These are phyloP conservation scores for Cottus gobio DNA, from an alignment of 2,113 vertebrate species.

Conservation along the genomic window DNA sequence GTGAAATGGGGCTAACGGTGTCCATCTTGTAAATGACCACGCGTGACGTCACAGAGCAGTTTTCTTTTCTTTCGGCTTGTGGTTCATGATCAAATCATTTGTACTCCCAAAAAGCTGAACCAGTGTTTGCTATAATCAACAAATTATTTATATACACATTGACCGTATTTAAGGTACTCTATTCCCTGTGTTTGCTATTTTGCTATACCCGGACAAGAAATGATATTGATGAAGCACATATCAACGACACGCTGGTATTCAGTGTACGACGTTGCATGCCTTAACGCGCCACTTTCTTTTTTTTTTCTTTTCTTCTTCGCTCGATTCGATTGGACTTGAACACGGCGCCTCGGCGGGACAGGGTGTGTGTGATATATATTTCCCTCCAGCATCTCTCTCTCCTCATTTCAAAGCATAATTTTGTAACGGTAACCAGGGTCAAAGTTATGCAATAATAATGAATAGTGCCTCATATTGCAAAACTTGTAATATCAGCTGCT, in stretches of 20 bases:
- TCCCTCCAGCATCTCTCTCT: constrained; percentile 69
- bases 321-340: constrained; percentile 67
- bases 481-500: constrained; percentile 71
- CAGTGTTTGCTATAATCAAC: constrained; percentile 70
- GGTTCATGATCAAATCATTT: constrained; percentile 67
- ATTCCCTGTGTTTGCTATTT: constrained; percentile 64
- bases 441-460: constrained; percentile 89
- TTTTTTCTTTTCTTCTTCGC: neutral
- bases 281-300: constrained; percentile 70
- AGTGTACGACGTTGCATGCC: constrained; percentile 71
- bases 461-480: constrained; percentile 85
- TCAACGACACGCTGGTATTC: constrained; percentile 63
- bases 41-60: constrained; percentile 65
- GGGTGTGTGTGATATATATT: constrained; percentile 76
- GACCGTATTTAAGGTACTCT: constrained; percentile 62
- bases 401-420: constrained; percentile 84
- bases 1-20: constrained; percentile 78
- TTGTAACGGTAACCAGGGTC: constrained; percentile 88
- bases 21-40: constrained; percentile 75
- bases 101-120: constrained; percentile 66
- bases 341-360: constrained; percentile 64
- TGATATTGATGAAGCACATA: constrained; percentile 66
- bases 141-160: constrained; percentile 66
- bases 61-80: constrained; percentile 56
- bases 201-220: constrained; percentile 58